Conservation (phyloP, 2,113 vertebrate genomes). For the Elanoides forficatus region DNA sequence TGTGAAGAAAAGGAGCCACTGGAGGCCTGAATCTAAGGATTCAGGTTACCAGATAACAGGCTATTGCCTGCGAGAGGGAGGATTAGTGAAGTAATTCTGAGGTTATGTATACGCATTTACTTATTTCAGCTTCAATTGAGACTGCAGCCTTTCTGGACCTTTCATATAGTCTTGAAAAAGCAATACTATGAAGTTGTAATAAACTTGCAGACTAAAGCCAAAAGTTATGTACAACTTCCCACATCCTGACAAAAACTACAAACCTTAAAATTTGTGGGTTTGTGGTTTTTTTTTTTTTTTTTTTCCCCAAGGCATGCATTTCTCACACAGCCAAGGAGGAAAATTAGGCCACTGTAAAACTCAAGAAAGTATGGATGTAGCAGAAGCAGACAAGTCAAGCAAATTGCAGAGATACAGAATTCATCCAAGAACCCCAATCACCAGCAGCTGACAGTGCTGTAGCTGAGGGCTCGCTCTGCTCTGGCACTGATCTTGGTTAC, state of each 20-base stretch:
- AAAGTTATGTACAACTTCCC: neutral
- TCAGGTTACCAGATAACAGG: neutral
- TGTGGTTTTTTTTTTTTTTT: neutral
- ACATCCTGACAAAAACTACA: neutral
- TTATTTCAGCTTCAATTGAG: neutral
- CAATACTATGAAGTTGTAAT: neutral
- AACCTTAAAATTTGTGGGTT: neutral
- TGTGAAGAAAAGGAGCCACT: neutral
- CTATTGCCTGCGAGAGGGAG: neutral
- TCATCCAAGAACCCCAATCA: neutral
- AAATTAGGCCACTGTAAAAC: neutral
- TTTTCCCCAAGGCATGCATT: neutral
- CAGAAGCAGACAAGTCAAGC: neutral
- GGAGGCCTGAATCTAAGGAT: neutral
- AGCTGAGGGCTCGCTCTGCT: neutral
- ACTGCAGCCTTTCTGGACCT: neutral
- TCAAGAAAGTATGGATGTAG: neutral
- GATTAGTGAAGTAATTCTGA: neutral
- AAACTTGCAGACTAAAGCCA: neutral
- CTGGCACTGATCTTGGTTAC: neutral
- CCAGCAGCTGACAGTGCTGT: neutral
- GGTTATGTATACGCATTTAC: neutral
- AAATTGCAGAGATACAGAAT: neutral
- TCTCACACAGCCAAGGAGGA: neutral
- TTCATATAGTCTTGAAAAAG: neutral